These are phyloP conservation scores for Osmoderma eremita DNA, from an alignment of 2,888 invertebrate species.

Conservation along the genomic window DNA sequence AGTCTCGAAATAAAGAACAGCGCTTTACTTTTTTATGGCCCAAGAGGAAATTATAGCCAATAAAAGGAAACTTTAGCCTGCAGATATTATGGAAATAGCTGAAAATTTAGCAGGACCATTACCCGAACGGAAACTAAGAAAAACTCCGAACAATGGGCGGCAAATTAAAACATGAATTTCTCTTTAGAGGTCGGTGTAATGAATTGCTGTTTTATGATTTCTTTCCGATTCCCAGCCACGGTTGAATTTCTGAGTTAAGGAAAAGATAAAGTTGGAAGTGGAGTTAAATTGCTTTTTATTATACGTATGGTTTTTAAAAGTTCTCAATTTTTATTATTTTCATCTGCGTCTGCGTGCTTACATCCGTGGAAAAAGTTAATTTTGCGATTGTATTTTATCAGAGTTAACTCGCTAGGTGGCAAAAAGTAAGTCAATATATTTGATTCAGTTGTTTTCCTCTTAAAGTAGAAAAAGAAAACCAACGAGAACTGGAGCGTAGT, in stretches of 20 bases:
- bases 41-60: conserved; percentile 34
- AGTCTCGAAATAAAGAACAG: conserved; percentile 16
- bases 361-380: no score
- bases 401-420: background rate
- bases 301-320: background rate
- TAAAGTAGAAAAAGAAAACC: conserved; percentile 1
- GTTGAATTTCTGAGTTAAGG: conserved; percentile 16
- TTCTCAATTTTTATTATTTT: background rate
- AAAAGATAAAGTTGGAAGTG: conserved; percentile 18
- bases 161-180: conserved; percentile 38
- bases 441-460: background rate
- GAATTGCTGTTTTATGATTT: conserved; percentile 36
- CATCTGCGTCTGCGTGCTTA: no score
- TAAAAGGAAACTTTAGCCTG: conserved; percentile 31
- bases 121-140: conserved; percentile 34
- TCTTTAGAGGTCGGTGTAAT: conserved; percentile 31
- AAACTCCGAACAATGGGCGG: conserved; percentile 35
- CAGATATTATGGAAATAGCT: conserved; percentile 36
- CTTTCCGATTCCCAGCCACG: conserved; percentile 27
- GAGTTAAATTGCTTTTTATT: conserved; percentile 16
- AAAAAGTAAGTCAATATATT: background rate
- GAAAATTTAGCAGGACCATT: conserved; percentile 36
- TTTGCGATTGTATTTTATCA: background rate
- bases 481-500: conserved; percentile 2
- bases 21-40: conserved; percentile 27